Conservation (phyloP, 2,888 invertebrate species). For the Bruchidius siliquastri region DNA sequence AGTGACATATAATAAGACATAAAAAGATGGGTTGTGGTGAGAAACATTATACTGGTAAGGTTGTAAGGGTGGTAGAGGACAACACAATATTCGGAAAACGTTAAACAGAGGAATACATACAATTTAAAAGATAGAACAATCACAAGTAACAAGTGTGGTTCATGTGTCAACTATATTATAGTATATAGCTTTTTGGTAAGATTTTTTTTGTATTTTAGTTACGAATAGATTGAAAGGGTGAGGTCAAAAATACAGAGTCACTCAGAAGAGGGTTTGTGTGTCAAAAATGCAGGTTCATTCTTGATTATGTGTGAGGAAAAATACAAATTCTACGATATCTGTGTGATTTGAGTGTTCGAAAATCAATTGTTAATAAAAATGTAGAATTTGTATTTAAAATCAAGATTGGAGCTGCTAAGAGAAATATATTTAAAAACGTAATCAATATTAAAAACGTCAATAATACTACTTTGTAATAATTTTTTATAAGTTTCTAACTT, state of each 20-base stretch:
- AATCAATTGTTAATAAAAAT: too few species aligned
- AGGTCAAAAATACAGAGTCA: neutral
- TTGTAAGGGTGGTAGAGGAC: constrained; percentile 10
- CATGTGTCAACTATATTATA: neutral
- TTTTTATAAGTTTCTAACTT: too few species aligned
- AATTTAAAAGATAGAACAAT: neutral
- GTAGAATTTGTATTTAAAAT: too few species aligned
- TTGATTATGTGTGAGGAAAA: constrained; percentile 1
- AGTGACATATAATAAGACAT: constrained; percentile 2
- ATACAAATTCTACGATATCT: neutral
- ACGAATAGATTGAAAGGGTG: neutral
- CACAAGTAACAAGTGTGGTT: neutral
- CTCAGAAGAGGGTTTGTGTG: neutral
- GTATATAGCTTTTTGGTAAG: neutral
- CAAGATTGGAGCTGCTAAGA: too few species aligned
- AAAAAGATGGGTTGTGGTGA: neutral
- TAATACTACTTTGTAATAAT: too few species aligned
- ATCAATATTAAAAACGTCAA: too few species aligned
- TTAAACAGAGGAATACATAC: constrained; percentile 1
- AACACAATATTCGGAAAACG: constrained; percentile 31
- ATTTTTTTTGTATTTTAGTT: neutral
- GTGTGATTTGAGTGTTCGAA: too few species aligned
- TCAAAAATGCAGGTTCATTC: neutral
- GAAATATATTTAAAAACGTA: too few species aligned
- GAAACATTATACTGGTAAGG: constrained; percentile 4